Base-by-base conservation (phyloP, 2,888 invertebrate genomes). In the Chorisops tibialis region DNA sequence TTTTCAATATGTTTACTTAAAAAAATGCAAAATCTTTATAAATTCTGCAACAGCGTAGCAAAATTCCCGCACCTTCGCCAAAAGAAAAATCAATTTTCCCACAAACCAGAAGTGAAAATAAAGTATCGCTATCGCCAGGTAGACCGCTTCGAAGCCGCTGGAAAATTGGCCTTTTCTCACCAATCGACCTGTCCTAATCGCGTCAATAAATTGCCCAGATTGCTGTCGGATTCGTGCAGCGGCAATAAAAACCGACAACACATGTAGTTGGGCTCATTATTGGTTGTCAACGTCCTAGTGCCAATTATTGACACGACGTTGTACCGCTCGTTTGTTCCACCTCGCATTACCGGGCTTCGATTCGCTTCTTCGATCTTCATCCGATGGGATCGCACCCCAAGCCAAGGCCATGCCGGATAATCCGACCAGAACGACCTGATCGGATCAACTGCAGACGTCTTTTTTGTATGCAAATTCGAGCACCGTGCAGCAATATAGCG, bases 241-340 rank as follows among this genome's bases (percentile, higher is more conserved):
- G 21, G 12, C 56, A 43, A 45, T 56, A 56, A 56, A 56, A 56
- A 56, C 43, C 56, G 45, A 45, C 56, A 45, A 56, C 56, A 56
- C 30, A 18, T 56, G 56, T 56, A 45, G 56, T 56, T 56, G 43
- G 16, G 56, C 56, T 56, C 56, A 56, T 56, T 56, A 56, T 56
- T 43, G 43, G 43, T 30, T 56, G 56, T 56, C 56, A 56, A 43
- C 56, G 43, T 56, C 43, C 43, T 43, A 45, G 56, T 43, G 56
- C 56, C 56, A 56, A 56, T 56, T 56, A 56, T 56, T 56, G 56
- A 56, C 43, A 18, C 43, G 43, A 56, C 56, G 43, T n/a, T 56
- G 56, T 35, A 45, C 24, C 56, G 43, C 45, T 56, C 30, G 18
- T 56, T 43, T 56, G 56, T 41, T 21, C 18, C 16, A 22, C 43